These are phyloP conservation scores for Abrostola tripartita DNA, from an alignment of 2,888 invertebrate species.

Conservation along the genomic window DNA sequence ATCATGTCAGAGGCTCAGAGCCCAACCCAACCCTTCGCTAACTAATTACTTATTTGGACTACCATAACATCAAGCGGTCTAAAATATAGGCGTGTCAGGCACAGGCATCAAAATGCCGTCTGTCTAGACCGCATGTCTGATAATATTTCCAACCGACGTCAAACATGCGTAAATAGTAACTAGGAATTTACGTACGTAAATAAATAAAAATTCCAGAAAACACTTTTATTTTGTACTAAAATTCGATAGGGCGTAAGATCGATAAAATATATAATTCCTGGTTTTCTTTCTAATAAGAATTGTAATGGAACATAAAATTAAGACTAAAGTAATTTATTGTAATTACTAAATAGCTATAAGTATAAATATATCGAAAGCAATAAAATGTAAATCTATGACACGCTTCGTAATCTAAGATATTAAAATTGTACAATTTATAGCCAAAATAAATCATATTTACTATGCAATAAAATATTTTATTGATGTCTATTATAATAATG, in stretches of 20 bases:
- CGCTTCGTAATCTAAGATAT: neutral
- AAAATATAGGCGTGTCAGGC: conserved; percentile 1
- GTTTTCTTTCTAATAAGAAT: too few relatives aligned
- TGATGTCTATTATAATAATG: conserved; percentile 13
- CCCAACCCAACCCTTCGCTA: conserved; percentile 1
- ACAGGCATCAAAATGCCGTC: neutral
- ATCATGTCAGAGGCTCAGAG: neutral
- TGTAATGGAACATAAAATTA: too few relatives aligned
- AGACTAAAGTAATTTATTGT: too few relatives aligned
- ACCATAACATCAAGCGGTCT: neutral
- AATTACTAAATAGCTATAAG: too few relatives aligned
- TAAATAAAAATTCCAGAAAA: too few relatives aligned
- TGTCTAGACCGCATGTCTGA: conserved; percentile 5
- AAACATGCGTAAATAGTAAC: too few relatives aligned
- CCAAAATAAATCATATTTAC: conserved; percentile 36
- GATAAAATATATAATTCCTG: too few relatives aligned
- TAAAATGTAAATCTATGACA: neutral
- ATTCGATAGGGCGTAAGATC: too few relatives aligned
- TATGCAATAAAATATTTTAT: conserved; percentile 47
- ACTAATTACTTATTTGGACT: neutral
- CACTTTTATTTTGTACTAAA: too few relatives aligned
- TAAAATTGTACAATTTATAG: conserved; percentile 14
- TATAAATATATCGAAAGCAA: too few relatives aligned
- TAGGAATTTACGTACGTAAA: too few relatives aligned
- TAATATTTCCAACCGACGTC: neutral